Evolutionary conservation across 92 coral and sea anemone genomes (phyloP).

Genomic region (Nematostella vectensis): DNA sequence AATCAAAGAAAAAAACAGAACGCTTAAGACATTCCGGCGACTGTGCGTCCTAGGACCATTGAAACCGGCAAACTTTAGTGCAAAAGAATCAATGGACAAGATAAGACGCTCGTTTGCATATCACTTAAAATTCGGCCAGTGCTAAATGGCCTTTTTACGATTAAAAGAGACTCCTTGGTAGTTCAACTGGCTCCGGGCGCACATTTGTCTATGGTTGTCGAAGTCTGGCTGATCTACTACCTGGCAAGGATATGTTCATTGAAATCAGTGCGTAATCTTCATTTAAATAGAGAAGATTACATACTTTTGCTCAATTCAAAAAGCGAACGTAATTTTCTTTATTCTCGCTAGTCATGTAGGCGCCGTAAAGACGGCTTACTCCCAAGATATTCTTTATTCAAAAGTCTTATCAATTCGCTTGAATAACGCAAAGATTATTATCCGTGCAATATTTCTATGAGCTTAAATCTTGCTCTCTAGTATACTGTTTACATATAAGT

Average conservation of each 20-base stretch:
- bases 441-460: too few species aligned
- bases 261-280: conserved; percentile 1
- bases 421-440: conserved; percentile 31
- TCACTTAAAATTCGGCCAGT: neutral
- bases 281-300: conserved; percentile 17
- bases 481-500: too few species aligned
- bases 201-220: too few species aligned
- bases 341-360: conserved; percentile 37
- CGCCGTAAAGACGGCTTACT: conserved; percentile 56
- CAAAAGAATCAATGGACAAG: neutral
- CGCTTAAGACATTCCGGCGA: neutral
- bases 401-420: conserved; percentile 53
- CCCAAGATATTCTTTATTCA: conserved; percentile 37
- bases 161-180: too few species aligned
- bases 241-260: too few species aligned
- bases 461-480: too few species aligned
- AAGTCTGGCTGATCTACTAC: too few species aligned
- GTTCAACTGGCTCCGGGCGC: too few species aligned
- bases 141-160: too few species aligned
- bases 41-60: neutral
- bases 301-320: conserved; percentile 11
- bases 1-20: neutral
- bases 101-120: conserved; percentile 4
- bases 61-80: neutral
- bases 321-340: conserved; percentile 26